Conservation (phyloP, 2,888 invertebrate genomes). For the Mythimna albipuncta region DNA sequence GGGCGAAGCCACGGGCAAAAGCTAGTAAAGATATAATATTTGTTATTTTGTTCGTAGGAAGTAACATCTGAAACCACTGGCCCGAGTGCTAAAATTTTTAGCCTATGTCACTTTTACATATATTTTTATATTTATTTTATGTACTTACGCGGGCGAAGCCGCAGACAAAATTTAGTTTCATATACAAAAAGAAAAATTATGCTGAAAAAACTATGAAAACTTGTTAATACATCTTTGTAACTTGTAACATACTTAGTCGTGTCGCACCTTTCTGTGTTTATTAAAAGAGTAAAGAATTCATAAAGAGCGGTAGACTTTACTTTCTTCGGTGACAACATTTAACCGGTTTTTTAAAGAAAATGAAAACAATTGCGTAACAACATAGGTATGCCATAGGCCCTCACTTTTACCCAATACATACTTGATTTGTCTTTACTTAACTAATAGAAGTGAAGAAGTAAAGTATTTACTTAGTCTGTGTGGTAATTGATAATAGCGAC, state of each 20-base stretch:
- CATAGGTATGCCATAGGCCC: slow-evolving; percentile 3
- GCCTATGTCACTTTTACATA: too few species aligned
- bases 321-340: slow-evolving; percentile 46
- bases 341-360: slow-evolving; percentile 53
- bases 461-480: slow-evolving; percentile 22
- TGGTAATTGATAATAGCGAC: slow-evolving; percentile 17
- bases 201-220: background rate
- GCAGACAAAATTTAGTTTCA: too few species aligned
- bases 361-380: slow-evolving; percentile 58
- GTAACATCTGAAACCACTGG: too few species aligned
- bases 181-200: too few species aligned
- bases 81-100: too few species aligned
- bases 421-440: slow-evolving; percentile 50
- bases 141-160: too few species aligned
- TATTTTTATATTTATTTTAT: too few species aligned
- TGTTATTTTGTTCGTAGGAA: too few species aligned
- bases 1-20: too few species aligned
- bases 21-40: too few species aligned
- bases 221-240: background rate
- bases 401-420: slow-evolving; percentile 51
- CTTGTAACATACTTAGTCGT: background rate
- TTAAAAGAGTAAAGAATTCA: slow-evolving; percentile 15
- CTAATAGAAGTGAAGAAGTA: slow-evolving; percentile 27
- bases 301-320: slow-evolving; percentile 34
- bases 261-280: background rate